phyloP scores from a whole-genome alignment of 1,140 invertebrate species.

The Drosophila insularis region DNA sequence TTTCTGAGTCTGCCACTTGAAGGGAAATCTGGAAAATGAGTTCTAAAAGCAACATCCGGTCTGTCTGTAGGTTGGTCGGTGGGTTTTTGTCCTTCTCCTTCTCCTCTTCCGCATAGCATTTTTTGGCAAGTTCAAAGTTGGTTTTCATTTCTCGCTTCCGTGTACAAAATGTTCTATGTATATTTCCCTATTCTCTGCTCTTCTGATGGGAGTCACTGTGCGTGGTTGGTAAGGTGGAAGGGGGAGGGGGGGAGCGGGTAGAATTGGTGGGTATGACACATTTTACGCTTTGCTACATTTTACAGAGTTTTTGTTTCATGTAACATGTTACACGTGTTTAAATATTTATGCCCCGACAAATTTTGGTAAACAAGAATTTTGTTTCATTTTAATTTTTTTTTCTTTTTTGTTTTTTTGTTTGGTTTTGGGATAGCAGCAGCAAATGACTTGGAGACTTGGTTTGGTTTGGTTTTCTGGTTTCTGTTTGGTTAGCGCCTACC shows the following conservation, averaged over 20 bases:
- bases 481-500: slow-evolving; percentile 19
- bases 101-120: slow-evolving; percentile 9
- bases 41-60: slow-evolving; percentile 46
- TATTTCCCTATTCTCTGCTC: slow-evolving; percentile 34
- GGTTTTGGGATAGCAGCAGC: slow-evolving; percentile 37
- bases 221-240: neutral
- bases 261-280: slow-evolving; percentile 12
- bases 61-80: neutral
- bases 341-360: slow-evolving; percentile 60
- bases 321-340: slow-evolving; percentile 48
- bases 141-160: slow-evolving; percentile 29
- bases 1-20: slow-evolving; percentile 16
- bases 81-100: neutral
- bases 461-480: slow-evolving; percentile 41
- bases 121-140: slow-evolving; percentile 54
- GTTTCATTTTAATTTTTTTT: slow-evolving; percentile 20
- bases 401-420: slow-evolving; percentile 23
- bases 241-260: neutral
- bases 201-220: neutral
- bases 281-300: slow-evolving; percentile 42
- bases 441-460: slow-evolving; percentile 38
- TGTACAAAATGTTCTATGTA: slow-evolving; percentile 32
- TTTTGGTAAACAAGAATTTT: slow-evolving; percentile 55
- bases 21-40: slow-evolving; percentile 18
- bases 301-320: slow-evolving; percentile 26